Conservation (phyloP, 2,888 invertebrate genomes). For the Brachycybe producta region DNA sequence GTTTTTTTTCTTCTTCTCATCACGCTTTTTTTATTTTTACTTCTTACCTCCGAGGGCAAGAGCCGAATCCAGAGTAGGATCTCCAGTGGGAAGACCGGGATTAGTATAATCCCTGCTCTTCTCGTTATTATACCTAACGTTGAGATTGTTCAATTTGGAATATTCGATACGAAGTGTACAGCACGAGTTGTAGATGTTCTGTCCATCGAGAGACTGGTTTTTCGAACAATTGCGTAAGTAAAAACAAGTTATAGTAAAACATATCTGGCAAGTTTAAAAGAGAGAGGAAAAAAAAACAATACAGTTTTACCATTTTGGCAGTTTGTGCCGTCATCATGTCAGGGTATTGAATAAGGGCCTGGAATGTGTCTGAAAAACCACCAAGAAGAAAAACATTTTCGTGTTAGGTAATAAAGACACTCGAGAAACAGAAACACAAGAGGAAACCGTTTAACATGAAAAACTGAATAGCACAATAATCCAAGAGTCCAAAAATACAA, state of each 20-base stretch:
- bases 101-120: constrained; percentile 99
- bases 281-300: constrained; percentile 32
- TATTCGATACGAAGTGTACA: constrained; percentile 98
- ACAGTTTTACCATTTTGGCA: constrained; percentile 87
- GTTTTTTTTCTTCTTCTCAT: too few relatives aligned
- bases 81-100: constrained; percentile 91
- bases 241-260: background rate
- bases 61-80: constrained; percentile 42
- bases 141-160: constrained; percentile 93
- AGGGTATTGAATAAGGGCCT: constrained; percentile 97
- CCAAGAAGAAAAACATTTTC: too few relatives aligned
- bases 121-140: constrained; percentile 99
- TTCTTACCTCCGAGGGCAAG: too few relatives aligned
- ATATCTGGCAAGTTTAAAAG: background rate
- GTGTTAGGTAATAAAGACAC: constrained; percentile 19
- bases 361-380: constrained; percentile 66
- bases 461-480: too few relatives aligned
- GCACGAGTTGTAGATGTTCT: constrained; percentile 98
- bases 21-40: too few relatives aligned
- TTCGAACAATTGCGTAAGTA: constrained; percentile 30
- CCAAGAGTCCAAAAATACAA: too few relatives aligned
- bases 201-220: constrained; percentile 93
- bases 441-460: too few relatives aligned
- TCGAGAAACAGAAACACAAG: constrained; percentile 20
- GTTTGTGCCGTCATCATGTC: constrained; percentile 93